Evolutionary conservation across 2,797 vertebrate species (phyloP).

Genomic region (Orestias chungarensis): DNA sequence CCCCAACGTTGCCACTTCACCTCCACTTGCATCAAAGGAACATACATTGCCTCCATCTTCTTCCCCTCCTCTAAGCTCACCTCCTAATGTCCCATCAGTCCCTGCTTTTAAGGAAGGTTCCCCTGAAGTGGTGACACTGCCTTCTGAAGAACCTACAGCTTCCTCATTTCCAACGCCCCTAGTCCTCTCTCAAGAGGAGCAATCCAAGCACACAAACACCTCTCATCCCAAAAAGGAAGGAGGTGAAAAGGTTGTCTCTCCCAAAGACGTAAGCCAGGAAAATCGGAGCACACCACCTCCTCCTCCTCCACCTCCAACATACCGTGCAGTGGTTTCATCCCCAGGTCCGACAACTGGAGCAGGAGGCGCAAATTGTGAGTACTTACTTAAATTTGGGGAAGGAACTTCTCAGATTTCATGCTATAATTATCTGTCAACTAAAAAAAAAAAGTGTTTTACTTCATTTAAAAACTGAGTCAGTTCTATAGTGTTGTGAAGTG

Average conservation of each 20-base stretch:
- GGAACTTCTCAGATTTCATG: background rate
- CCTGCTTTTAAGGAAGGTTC: constrained; percentile 46
- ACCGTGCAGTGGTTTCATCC: constrained; percentile 92
- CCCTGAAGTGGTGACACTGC: constrained; percentile 40
- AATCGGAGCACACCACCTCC: constrained; percentile 89
- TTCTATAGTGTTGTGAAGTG: background rate
- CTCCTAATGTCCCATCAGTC: constrained; percentile 27
- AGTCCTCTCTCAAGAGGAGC: constrained; percentile 82
- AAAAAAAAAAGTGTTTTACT: background rate
- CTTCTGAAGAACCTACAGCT: constrained; percentile 60
- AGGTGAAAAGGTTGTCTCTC: constrained; percentile 79
- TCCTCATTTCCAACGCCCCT: constrained; percentile 79
- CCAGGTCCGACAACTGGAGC: constrained; percentile 85
- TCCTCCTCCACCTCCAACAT: constrained; percentile 93
- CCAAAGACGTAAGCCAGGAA: constrained; percentile 85
- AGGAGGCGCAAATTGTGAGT: constrained; percentile 85
- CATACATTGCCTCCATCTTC: constrained; percentile 57
- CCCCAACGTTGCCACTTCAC: constrained; percentile 17
- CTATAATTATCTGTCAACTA: background rate
- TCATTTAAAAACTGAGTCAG: too few relatives aligned
- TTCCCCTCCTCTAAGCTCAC: constrained; percentile 44
- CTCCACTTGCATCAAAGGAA: constrained; percentile 46
- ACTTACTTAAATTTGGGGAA: constrained; percentile 24
- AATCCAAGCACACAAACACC: constrained; percentile 80
- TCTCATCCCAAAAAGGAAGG: constrained; percentile 81